Evolutionary conservation across 2,113 vertebrate genomes (phyloP), one percentile per base, ranked within the genome.

Genomic region (Cygnus buccinator): DNA sequence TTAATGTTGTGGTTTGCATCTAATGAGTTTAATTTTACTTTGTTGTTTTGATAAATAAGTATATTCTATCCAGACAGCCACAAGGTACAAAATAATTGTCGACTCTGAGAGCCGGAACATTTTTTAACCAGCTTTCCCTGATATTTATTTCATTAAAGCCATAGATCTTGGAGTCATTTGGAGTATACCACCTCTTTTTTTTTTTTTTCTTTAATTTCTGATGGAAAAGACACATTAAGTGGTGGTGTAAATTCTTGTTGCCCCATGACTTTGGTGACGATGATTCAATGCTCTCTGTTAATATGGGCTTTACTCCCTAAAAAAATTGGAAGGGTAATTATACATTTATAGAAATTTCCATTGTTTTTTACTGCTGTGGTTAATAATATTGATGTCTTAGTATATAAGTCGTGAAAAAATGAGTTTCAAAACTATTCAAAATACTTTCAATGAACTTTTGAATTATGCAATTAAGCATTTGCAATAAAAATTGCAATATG

Each of bases 21-120:
- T 93, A 81, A 80, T 92, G 55, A 92, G 44, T 81, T 94, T 93
- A 86, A 93, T 95, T 93, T 95, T 81, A 70, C 35, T 86, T 71
- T 55, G 26, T 82, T 96, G 48, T 81, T 93, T 94, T 74, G 76
- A 67, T 92, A 94, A 94, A 93, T 90, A 86, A 88, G 73, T 90
- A 57, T 71, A 90, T 81, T 89, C 55, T 77, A 55, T 71, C n/a
- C 37, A 86, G 93, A 74, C 75, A 92, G 73, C 68, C 91, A 87
- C 46, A 81, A 89, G 83, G 59, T 94, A 77, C 35, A 81, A 93
- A 84, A 93, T 93, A 92, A 90, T 90, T 93, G 83, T 92, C 83
- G 37, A 67, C 31, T 90, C 11, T 74, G 63, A 86, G 90, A 86
- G 72, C 26, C 0, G 1, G 25, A 77, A 77, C 37, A 37, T 86